Evolutionary conservation across 2,113 vertebrate species (phyloP), one percentile per base, ranked within the genome.

Genomic region (Rallus limicola): DNA sequence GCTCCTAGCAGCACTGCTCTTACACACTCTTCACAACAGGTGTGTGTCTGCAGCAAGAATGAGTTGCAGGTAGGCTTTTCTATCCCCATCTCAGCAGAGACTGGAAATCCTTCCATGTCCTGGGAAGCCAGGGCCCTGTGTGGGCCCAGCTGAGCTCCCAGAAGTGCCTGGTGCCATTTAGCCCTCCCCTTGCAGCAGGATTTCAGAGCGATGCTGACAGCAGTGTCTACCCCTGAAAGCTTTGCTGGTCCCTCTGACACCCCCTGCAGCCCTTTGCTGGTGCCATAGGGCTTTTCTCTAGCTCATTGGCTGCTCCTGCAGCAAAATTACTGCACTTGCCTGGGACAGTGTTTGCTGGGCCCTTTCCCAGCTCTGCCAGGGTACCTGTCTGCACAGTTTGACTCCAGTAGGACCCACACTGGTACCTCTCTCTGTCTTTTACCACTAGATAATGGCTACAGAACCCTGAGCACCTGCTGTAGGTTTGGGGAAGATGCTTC

Each of bases 1-100:
- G 5, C 44, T 36, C 60, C 18, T 11, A 12, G 48, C 62, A 53
- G 55, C 5, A 31, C 31, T 70, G 55, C 34, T 70, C 64, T 53
- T 10, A 1, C 18, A 13, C 29, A 13, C 0, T 0, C 6, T 67
- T 23, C 33, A 2, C 3, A 5, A 10, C 4, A n/a, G 53, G 38
- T 76, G 40, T 59, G 64, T 55, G 63, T 55, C 11, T 0, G 48
- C 58, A 31, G 38, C 70, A 77, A 34, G 26, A 46, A 63, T 75
- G 36, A 28, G n/a, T 48, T n/a, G 70, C 48, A 91, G 69, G 86
- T 5, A 33, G 9, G 46, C 24, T 92, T 90, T 83, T 18, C 15
- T 50, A 24, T 10, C 9, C 10, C 24, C 0, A 12, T n/a, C 23
- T 10, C 52, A 65, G 81, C 72, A 82, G n/a, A 84, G 63, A 17